phyloP scores from a whole-genome alignment of 2,797 vertebrate genomes.

The Eurystomus glaucurus region DNA sequence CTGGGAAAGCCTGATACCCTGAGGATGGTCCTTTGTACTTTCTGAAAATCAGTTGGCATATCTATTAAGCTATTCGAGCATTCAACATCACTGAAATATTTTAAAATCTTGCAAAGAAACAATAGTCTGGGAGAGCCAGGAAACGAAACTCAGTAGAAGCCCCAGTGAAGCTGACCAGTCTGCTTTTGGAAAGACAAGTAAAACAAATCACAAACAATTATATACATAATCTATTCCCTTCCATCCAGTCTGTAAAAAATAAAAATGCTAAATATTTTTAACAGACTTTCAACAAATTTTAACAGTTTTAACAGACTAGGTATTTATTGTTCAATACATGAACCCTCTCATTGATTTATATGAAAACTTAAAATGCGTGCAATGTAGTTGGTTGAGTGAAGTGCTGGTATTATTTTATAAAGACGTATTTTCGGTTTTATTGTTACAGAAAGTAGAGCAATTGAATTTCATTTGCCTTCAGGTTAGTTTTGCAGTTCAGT shows the following conservation, averaged over 20 bases:
- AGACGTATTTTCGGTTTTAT: not conserved
- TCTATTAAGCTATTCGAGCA: not conserved
- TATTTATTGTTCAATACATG: not conserved
- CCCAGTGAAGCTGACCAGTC: not conserved
- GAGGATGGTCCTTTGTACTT: not conserved
- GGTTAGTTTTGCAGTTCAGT: slow-evolving; percentile 6
- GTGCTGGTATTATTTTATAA: not conserved
- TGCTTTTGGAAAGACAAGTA: not conserved
- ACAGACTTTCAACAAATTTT: not conserved
- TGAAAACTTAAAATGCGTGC: not conserved
- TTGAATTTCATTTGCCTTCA: slow-evolving; percentile 27
- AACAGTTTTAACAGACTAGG: not conserved
- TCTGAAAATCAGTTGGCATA: not conserved
- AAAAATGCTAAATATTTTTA: not conserved
- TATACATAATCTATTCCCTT: not conserved
- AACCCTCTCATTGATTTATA: not conserved
- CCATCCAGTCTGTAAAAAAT: not conserved
- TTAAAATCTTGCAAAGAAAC: not conserved
- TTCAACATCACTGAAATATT: not conserved
- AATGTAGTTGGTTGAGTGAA: not conserved
- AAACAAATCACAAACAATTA: not conserved
- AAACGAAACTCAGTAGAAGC: not conserved
- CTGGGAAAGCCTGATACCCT: not conserved
- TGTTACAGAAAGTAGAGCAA: not conserved
- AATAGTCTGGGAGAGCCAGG: not conserved